Evolutionary conservation across 2,797 vertebrate species (phyloP).

Genomic region (Pseudochirops corinnae): DNA sequence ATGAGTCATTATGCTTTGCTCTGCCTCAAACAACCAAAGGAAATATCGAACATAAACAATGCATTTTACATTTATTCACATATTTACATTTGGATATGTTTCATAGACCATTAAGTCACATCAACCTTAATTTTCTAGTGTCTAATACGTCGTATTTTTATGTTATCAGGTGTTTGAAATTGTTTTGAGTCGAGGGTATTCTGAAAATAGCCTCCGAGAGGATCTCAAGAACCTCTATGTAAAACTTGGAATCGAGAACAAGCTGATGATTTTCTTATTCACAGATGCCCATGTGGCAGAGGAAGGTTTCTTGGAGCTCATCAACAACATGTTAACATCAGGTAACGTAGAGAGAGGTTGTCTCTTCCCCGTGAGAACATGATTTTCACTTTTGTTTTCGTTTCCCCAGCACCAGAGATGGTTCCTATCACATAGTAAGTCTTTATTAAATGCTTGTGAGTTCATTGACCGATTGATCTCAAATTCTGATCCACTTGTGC

Average conservation of each 20-base stretch:
- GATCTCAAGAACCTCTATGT: slow-evolving; percentile 93
- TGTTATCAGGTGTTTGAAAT: slow-evolving; percentile 94
- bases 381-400: neutral
- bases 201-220: slow-evolving; percentile 92
- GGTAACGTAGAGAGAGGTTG: slow-evolving; percentile 82
- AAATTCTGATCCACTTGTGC: neutral
- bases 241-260: slow-evolving; percentile 94
- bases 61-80: neutral
- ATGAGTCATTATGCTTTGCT: neutral
- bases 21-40: neutral
- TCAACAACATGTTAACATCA: slow-evolving; percentile 99
- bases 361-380: neutral
- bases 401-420: neutral
- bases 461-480: neutral
- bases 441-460: neutral
- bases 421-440: neutral
- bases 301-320: slow-evolving; percentile 97
- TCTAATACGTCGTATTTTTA: slow-evolving; percentile 36
- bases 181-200: slow-evolving; percentile 92
- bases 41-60: neutral
- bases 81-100: neutral
- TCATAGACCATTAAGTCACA: neutral
- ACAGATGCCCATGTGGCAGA: slow-evolving; percentile 95
- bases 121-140: neutral
- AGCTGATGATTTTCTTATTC: slow-evolving; percentile 93